Conservation (phyloP, 2,888 invertebrate species). For the Hirtodrosophila histrioides region DNA sequence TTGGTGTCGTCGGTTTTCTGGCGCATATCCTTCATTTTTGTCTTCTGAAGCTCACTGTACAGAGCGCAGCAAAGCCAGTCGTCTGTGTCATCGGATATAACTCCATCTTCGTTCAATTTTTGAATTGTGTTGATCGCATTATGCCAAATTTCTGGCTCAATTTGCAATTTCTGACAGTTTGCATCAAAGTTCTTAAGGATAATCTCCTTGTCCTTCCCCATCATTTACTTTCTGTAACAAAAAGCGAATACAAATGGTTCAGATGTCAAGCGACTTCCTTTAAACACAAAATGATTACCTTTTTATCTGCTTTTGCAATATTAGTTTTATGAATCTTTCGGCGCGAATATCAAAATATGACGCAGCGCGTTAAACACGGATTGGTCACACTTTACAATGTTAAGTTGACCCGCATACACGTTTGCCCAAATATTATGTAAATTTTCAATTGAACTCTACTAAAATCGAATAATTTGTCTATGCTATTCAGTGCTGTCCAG, state of each 20-base stretch:
- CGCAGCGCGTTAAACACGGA: constrained; percentile 17
- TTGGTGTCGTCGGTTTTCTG: constrained; percentile 2
- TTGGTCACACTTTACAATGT: constrained; percentile 38
- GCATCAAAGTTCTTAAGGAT: constrained; percentile 27
- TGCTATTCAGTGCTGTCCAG: neutral
- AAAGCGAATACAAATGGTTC: neutral
- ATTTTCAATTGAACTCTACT: neutral
- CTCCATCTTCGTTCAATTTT: constrained; percentile 46
- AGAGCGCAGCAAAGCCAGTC: constrained; percentile 66
- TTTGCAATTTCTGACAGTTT: constrained; percentile 39
- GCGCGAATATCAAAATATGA: constrained; percentile 56
- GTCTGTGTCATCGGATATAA: constrained; percentile 32
- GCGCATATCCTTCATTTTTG: constrained; percentile 47
- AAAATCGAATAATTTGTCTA: too few species aligned
- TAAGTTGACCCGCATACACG: neutral
- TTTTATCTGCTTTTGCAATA: neutral
- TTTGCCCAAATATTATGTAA: neutral
- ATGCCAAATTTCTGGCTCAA: constrained; percentile 32
- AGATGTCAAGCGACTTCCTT: neutral
- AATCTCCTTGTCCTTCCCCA: constrained; percentile 18
- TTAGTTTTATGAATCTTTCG: constrained; percentile 16
- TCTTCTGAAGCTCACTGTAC: constrained; percentile 57
- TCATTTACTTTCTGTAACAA: constrained; percentile 6
- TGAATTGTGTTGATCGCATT: constrained; percentile 44
- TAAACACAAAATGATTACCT: constrained; percentile 2